Evolutionary conservation across 2,888 invertebrate genomes (phyloP), one percentile per base, ranked within the genome.

Genomic region (Spodoptera picta): DNA sequence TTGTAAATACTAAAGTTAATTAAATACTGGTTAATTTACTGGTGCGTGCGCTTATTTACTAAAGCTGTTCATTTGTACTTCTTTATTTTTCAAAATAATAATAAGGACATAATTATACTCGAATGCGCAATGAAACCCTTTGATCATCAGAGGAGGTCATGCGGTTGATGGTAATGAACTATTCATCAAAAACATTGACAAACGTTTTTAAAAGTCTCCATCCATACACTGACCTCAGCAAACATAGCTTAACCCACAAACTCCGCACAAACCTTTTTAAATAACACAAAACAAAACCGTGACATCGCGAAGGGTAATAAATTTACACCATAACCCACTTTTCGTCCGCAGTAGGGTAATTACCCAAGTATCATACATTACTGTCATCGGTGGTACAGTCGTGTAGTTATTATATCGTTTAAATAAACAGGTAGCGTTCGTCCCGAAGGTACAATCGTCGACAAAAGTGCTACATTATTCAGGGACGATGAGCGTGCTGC

Each of bases 381-480:
- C 54, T 27, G 49, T 31, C 61, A 54, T 52, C 42, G 65, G 27
- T 0, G 5, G 66, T 72, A 77, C 72, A 68, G 31, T 64, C 56
- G 68, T 53, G 55, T 43, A 76, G 67, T 69, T 70, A 69, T 67
- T 72, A 62, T 62, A 71, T 42, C 75, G 62, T 70, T 67, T 68
- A 65, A 69, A 65, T 70, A 73, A 76, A 69, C 67, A 77, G 66
- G 66, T 57, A 69, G 49, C 52, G 65, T 45, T 19, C 27, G 65
- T 67, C 77, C 64, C 69, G 47, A 12, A 60, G 59, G 77, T 71
- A 76, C 71, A 55, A 65, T 72, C 70, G 65, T 55, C 42, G 44
- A 74, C 79, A 77, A 70, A 78, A 80, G 66, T 71, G 60, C 48
- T 81, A 71, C 69, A 80, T 82, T 77, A 82, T 79, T 81, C 78